phyloP scores from a whole-genome alignment of 2,113 vertebrate species.

The Phalacrocorax carbo region DNA sequence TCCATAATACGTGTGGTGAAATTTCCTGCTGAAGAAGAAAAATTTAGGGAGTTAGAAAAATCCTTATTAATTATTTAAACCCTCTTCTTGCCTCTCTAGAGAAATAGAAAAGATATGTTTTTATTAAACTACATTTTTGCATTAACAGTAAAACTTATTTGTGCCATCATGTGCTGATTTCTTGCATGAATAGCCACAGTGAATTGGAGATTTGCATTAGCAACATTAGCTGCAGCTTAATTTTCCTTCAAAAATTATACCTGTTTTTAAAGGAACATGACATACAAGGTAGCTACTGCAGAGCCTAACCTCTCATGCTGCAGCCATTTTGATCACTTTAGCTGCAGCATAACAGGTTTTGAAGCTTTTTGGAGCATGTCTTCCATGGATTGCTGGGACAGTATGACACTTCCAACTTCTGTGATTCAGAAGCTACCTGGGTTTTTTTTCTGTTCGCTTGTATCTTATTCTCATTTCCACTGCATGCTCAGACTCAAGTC shows the following conservation, averaged over 20 bases:
- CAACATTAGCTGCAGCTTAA: neutral
- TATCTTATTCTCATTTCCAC: neutral
- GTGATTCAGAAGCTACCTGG: neutral
- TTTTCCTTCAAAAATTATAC: neutral
- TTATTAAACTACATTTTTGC: neutral
- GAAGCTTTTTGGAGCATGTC: neutral
- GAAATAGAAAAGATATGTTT: neutral
- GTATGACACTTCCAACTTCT: neutral
- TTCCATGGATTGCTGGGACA: neutral
- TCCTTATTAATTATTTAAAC: neutral
- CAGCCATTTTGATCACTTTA: neutral
- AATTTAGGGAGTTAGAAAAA: neutral
- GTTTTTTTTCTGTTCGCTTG: neutral
- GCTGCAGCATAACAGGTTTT: neutral
- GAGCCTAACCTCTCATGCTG: neutral
- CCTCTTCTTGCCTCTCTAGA: neutral
- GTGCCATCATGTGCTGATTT: slow-evolving; percentile 8
- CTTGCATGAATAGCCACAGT: neutral
- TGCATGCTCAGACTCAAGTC: neutral
- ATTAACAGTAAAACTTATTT: slow-evolving; percentile 17
- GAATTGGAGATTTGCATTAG: slow-evolving; percentile 6
- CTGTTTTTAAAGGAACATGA: neutral
- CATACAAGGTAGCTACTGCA: neutral
- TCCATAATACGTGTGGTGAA: neutral
- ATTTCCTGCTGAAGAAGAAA: neutral